Base-by-base conservation (phyloP, 2,888 invertebrate genomes). In the Meiosimyza platycephala region DNA sequence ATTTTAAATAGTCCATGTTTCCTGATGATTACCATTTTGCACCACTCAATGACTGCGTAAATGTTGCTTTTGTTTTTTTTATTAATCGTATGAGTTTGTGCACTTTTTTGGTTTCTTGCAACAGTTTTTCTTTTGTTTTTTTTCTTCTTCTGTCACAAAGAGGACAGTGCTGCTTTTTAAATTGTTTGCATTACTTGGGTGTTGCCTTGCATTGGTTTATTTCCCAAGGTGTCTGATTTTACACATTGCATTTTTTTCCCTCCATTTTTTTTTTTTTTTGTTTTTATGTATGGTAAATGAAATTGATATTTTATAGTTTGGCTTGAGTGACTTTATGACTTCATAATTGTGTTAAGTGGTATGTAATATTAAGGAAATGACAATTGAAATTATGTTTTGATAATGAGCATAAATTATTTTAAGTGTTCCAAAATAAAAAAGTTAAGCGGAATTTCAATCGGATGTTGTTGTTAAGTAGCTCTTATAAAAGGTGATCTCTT, bases 181-280 rank as follows among this genome's bases (percentile, higher is more conserved):
- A 9, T 40, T 40, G 40, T 40, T 40, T 40, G 40, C 40, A 2
- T 9, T 9, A 40, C 40, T 40, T 40, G 9, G 9, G 40, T 40
- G 9, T 40, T n/a, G n/a, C n/a, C 40, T 40, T 40, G 6, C 12
- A 7, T 54, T 18, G 55, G 40, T 16, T 28, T 62, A n/a, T 71
- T 63, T 71, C 63, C 48, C 63, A 71, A 63, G 63, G 63, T 71
- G 47, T 63, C 71, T 52, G 71, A 15, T 71, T 71, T 63, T 70
- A 40, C 18, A 12, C 40, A 7, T 18, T 47, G 33, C 7, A 16
- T 51, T 16, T n/a, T n/a, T n/a, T n/a, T n/a, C n/a, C n/a, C n/a
- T n/a, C n/a, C n/a, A n/a, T n/a, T n/a, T n/a, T n/a, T n/a, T n/a
- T 51, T 62, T 64, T 51, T 64, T 64, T 7, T 22, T 2, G 12